Conservation (phyloP, 2,797 vertebrate genomes). For the Odontamblyopus rebecca region DNA sequence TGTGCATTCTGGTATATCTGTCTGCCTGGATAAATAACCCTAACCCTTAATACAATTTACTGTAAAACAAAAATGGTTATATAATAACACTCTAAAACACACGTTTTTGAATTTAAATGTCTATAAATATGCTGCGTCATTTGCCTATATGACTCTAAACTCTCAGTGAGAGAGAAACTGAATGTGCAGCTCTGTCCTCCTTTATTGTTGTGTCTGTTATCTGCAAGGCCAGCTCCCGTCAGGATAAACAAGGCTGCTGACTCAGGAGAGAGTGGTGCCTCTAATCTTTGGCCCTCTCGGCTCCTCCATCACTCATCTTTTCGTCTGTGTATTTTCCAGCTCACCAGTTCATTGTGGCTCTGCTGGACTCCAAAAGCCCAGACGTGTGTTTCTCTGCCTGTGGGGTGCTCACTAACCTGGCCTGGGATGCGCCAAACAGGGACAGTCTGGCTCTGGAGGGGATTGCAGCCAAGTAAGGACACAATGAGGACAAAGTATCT, state of each 20-base stretch:
- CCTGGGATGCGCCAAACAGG: constrained; percentile 80
- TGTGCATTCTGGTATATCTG: constrained; percentile 29
- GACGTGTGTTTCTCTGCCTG: constrained; percentile 93
- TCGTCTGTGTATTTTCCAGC: constrained; percentile 70
- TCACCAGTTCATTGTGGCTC: constrained; percentile 85
- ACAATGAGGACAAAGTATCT: constrained; percentile 4
- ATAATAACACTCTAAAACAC: background rate
- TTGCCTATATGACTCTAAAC: constrained; percentile 7
- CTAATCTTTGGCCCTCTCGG: constrained; percentile 47
- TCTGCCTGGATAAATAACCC: too few species aligned
- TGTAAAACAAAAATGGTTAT: background rate
- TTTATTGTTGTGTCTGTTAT: constrained; percentile 36
- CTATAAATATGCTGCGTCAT: background rate
- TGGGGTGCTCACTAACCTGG: constrained; percentile 93
- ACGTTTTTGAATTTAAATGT: background rate
- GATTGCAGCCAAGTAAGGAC: constrained; percentile 85
- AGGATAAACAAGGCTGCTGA: constrained; percentile 44
- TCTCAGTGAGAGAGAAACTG: background rate
- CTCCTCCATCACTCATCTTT: constrained; percentile 22
- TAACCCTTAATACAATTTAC: background rate
- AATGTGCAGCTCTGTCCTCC: constrained; percentile 3
- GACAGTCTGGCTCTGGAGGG: constrained; percentile 79
- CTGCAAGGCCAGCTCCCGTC: constrained; percentile 47
- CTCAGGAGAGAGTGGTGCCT: constrained; percentile 24
- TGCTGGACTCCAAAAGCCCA: constrained; percentile 88